Evolutionary conservation across 2,797 vertebrate genomes (phyloP), one percentile per base, ranked within the genome.

Genomic region (Lepus oiostolus): DNA sequence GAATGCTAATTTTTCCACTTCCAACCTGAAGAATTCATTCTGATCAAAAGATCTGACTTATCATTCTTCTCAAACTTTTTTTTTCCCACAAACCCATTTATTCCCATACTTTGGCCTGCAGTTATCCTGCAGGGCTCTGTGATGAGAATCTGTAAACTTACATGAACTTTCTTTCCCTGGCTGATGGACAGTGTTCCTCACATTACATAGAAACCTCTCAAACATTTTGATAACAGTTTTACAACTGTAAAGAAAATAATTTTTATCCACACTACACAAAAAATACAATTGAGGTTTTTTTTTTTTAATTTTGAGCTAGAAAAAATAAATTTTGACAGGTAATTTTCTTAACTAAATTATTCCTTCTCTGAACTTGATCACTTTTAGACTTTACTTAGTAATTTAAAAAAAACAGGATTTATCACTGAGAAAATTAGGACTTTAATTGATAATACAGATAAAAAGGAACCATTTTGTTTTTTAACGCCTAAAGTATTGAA

Each of bases 1-100:
- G 50, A 96, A 80, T 92, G 87, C 32, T 85, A 83, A 80, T 52
- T 81, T 82, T 94, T 95, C 28, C 30, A 84, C 85, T 91, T 95
- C 42, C 38, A 83, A 95, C 4, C 13, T 92, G 47, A 81, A 87
- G 14, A 94, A 92, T 95, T 93, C 52, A 94, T 79, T 93, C 84
- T 80, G 32, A 90, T 85, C 75, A 22, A 72, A 95, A 76, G n/a
- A 28, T 60, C 95, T 92, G 14, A 92, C 90, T 90, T 86, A 79
- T 80, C 93, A 90, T 93, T 93, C 70, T 72, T 58, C 54, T 58
- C 54, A 58, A 58, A 58, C 54, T 58, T 58, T 58, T 16, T 58
- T 54, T 58, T 58, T 58, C 21, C 19, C 19, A 58, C 54, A 58
- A 58, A 58, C 54, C 54, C 54, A 58, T 58, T 58, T 58, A 58